A percentile compares a stretch with the other conserved stretches of the same genome.
These are phyloP conservation scores for Acronicta leporina DNA, from an alignment of 2,888 invertebrate genomes.

Conservation along the genomic window DNA sequence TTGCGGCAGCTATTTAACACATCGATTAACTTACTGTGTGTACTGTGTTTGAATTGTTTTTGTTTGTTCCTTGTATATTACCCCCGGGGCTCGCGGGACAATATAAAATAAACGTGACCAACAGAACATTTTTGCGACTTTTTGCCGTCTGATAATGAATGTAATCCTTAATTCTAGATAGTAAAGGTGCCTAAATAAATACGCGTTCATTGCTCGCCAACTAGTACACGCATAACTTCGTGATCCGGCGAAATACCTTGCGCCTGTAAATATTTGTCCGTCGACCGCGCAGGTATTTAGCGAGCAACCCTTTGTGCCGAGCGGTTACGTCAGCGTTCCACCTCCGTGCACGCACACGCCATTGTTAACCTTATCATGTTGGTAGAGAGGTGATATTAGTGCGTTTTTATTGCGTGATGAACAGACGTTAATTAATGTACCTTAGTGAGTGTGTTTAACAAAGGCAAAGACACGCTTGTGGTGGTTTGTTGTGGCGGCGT, in stretches of 20 bases:
- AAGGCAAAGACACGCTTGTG: constrained; percentile 39
- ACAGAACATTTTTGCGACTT: not conserved
- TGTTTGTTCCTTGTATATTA: constrained; percentile 6
- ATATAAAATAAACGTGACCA: constrained; percentile 1
- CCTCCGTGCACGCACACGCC: not conserved
- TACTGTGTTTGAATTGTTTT: too few relatives aligned
- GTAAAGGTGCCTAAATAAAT: constrained; percentile 36
- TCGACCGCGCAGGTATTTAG: constrained; percentile 36
- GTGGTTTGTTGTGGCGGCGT: constrained; percentile 22
- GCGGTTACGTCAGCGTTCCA: constrained; percentile 19
- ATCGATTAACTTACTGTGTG: not conserved
- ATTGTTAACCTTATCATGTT: not conserved
- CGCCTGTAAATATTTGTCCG: constrained; percentile 43
- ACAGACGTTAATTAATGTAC: constrained; percentile 44
- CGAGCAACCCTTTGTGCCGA: constrained; percentile 33
- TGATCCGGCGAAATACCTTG: constrained; percentile 31
- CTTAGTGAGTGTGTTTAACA: constrained; percentile 40
- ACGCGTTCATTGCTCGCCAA: constrained; percentile 27
- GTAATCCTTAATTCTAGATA: constrained; percentile 23
- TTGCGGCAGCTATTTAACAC: not conserved
- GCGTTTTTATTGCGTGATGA: constrained; percentile 8
- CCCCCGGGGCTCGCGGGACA: constrained; percentile 1
- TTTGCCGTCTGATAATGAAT: constrained; percentile 5
- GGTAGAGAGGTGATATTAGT: constrained; percentile 3
- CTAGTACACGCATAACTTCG: constrained; percentile 41